phyloP scores from a whole-genome alignment of 2,113 vertebrate species.

The Platysteira castanea region DNA sequence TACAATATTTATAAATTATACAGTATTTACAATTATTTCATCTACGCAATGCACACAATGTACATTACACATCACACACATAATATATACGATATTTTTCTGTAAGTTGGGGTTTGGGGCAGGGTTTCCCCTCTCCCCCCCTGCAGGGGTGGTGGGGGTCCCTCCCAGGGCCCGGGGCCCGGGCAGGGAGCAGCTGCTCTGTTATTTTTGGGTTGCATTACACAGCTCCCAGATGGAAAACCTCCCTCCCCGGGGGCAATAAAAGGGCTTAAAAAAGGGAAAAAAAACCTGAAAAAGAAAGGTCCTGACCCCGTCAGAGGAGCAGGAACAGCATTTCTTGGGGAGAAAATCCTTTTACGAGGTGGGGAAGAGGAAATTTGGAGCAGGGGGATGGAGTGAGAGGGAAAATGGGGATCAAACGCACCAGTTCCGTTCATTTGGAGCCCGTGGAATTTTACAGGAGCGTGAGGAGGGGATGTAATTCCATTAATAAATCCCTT shows the following conservation, averaged over 20 bases:
- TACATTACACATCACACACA: rapidly evolving
- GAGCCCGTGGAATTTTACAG: neutral
- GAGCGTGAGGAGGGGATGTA: neutral
- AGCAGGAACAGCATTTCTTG: slow-evolving; percentile 36
- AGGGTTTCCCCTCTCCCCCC: neutral
- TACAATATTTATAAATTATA: too few species aligned
- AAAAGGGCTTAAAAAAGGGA: neutral
- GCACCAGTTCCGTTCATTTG: neutral
- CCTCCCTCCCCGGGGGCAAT: neutral
- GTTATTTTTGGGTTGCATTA: slow-evolving; percentile 72
- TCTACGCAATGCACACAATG: neutral
- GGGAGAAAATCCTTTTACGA: slow-evolving; percentile 40
- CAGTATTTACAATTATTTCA: neutral
- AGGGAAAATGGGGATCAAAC: neutral
- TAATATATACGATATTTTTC: rapidly evolving
- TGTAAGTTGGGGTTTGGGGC: neutral
- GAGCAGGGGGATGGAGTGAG: neutral
- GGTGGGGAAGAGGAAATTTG: neutral
- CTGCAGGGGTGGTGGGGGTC: neutral
- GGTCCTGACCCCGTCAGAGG: slow-evolving; percentile 60
- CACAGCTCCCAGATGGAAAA: slow-evolving; percentile 56
- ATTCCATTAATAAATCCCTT: neutral
- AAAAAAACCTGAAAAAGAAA: neutral
- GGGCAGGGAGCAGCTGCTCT: neutral
- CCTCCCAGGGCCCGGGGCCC: neutral